Evolutionary conservation across 2,888 invertebrate genomes (phyloP).

Genomic region (Ceraclea dissimilis): DNA sequence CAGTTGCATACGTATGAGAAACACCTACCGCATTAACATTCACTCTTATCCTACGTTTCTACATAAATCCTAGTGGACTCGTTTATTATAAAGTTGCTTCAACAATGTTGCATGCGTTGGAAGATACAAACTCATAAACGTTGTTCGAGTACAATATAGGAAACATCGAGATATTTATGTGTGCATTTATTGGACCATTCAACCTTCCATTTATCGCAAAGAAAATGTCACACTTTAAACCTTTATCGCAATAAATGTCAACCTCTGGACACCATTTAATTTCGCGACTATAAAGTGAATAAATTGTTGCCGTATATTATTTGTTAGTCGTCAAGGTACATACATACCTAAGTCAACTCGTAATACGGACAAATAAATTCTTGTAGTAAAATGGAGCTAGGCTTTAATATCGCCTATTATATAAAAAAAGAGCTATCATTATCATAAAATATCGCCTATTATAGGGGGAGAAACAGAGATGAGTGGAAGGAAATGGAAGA

Average conservation of each 20-base stretch:
- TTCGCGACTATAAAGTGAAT: not conserved
- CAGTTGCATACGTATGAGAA: too few relatives aligned
- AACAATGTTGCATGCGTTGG: not conserved
- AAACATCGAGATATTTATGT: not conserved
- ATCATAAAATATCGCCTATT: too few relatives aligned
- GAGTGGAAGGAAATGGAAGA: too few relatives aligned
- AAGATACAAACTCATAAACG: not conserved
- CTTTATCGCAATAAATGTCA: conserved; percentile 2
- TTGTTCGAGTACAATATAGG: not conserved
- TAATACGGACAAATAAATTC: too few relatives aligned
- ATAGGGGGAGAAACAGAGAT: too few relatives aligned
- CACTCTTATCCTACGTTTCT: too few relatives aligned
- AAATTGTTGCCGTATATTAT: not conserved
- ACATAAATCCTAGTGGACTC: not conserved
- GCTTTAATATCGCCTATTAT: too few relatives aligned
- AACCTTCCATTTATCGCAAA: not conserved
- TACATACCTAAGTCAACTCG: too few relatives aligned
- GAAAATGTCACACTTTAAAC: conserved; percentile 1
- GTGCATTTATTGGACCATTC: not conserved
- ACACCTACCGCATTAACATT: too few relatives aligned
- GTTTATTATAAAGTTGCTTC: not conserved
- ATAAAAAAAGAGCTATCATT: too few relatives aligned
- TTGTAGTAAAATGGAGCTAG: too few relatives aligned
- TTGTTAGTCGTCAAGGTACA: not conserved
- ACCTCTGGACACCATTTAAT: conserved; percentile 1